Percentiles rank a stretch among this genome's conserved stretches.
Evolutionary conservation across 2,888 invertebrate genomes (phyloP).

Genomic region (Patella ulyssiponensis): DNA sequence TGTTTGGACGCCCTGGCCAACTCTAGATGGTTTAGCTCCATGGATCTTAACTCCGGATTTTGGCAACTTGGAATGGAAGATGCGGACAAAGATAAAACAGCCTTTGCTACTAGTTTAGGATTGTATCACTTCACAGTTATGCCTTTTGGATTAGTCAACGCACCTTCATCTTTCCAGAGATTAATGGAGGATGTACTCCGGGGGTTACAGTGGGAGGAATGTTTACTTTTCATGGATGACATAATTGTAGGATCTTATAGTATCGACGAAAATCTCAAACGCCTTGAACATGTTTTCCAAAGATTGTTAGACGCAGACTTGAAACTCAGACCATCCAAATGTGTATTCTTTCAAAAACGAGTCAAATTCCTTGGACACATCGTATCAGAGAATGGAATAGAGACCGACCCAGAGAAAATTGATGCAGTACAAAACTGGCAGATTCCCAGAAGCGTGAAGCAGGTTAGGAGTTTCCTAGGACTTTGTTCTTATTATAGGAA

Average conservation of each 20-base stretch:
- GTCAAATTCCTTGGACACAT: constrained; percentile 35
- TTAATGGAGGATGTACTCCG: no score
- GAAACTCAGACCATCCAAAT: constrained; percentile 41
- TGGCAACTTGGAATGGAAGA: no score
- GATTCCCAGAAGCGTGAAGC: constrained; percentile 21
- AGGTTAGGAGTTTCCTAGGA: constrained; percentile 32
- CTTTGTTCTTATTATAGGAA: constrained; percentile 31
- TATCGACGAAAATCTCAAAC: constrained; percentile 23
- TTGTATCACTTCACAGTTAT: no score
- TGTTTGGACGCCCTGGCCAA: constrained; percentile 31
- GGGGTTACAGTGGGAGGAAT: no score
- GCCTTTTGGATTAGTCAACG: no score
- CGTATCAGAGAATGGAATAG: no score
- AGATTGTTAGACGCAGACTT: constrained; percentile 32
- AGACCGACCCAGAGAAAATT: constrained; percentile 35
- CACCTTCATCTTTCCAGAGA: no score
- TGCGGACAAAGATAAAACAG: no score
- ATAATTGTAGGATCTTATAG: no score
- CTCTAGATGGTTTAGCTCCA: constrained; percentile 16
- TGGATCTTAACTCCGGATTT: constrained; percentile 23
- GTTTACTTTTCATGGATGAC: no score
- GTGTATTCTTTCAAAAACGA: constrained; percentile 31
- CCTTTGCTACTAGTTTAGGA: no score
- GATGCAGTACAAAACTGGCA: constrained; percentile 32
- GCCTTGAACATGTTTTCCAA: constrained; percentile 30